phyloP scores from a whole-genome alignment of 1,140 invertebrate species.

The Bombus difficillimus region DNA sequence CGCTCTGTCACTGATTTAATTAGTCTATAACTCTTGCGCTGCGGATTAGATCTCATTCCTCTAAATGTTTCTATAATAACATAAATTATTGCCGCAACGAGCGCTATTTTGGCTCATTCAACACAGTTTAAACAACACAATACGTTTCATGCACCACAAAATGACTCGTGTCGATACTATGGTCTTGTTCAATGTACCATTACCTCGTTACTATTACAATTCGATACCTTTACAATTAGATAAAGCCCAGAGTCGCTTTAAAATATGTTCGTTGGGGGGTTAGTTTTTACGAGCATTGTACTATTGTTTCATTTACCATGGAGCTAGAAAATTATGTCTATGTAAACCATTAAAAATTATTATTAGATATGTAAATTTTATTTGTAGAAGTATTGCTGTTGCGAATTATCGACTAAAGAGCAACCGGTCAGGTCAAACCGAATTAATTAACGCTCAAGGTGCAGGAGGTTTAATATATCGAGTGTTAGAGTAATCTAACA shows the following conservation, averaged over 20 bases:
- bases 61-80: conserved; percentile 48
- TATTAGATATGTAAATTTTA: no score
- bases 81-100: conserved; percentile 58
- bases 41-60: conserved; percentile 36
- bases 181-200: conserved; percentile 18
- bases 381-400: no score
- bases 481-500: no score
- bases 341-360: no score
- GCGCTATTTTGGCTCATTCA: conserved; percentile 26
- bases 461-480: no score
- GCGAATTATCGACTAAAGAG: no score
- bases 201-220: not conserved
- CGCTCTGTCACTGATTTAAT: conserved; percentile 71
- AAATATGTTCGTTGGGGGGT: not conserved
- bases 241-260: not conserved
- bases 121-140: not conserved
- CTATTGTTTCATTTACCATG: no score
- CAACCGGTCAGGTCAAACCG: no score
- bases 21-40: conserved; percentile 68
- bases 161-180: conserved; percentile 27
- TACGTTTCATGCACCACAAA: conserved; percentile 44
- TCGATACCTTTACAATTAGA: not conserved
- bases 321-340: no score
- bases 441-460: no score
- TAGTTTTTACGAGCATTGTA: not conserved